Evolutionary conservation across 2,113 vertebrate genomes (phyloP).

Genomic region (Arenaria interpres): DNA sequence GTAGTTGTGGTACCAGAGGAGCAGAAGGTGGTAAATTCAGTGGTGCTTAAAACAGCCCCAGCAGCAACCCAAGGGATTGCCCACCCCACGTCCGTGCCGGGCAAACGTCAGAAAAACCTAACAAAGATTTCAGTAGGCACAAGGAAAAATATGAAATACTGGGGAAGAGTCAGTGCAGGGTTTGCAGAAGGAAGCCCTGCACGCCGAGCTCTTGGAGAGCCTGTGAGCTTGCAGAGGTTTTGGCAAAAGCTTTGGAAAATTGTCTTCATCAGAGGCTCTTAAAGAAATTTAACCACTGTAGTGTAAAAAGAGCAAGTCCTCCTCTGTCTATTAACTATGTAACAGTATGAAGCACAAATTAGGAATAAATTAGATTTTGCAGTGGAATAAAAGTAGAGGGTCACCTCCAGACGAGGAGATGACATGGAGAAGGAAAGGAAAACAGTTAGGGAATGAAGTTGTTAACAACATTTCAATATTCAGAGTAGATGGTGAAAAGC

Average conservation of each 20-base stretch:
- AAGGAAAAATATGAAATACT: not conserved
- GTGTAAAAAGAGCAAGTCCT: not conserved
- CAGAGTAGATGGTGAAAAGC: not conserved
- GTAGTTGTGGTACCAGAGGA: not conserved
- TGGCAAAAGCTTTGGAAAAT: not conserved
- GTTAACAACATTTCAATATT: not conserved
- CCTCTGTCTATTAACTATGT: not conserved
- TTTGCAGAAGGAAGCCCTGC: not conserved
- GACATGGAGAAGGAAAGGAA: not conserved
- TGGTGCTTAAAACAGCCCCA: not conserved
- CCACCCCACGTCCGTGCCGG: not conserved
- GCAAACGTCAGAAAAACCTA: not conserved
- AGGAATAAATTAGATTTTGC: not conserved
- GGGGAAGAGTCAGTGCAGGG: not conserved
- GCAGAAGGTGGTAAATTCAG: not conserved
- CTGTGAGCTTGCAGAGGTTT: rapidly evolving
- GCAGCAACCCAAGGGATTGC: not conserved
- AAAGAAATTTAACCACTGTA: too few species aligned
- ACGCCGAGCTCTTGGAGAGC: rapidly evolving
- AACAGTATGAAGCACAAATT: not conserved
- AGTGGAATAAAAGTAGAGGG: not conserved
- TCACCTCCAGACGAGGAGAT: not conserved
- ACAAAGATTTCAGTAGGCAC: not conserved
- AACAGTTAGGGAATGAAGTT: not conserved
- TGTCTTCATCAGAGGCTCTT: not conserved